These are phyloP conservation scores for Autographa pulchrina DNA, from an alignment of 2,888 invertebrate species.

Conservation along the genomic window DNA sequence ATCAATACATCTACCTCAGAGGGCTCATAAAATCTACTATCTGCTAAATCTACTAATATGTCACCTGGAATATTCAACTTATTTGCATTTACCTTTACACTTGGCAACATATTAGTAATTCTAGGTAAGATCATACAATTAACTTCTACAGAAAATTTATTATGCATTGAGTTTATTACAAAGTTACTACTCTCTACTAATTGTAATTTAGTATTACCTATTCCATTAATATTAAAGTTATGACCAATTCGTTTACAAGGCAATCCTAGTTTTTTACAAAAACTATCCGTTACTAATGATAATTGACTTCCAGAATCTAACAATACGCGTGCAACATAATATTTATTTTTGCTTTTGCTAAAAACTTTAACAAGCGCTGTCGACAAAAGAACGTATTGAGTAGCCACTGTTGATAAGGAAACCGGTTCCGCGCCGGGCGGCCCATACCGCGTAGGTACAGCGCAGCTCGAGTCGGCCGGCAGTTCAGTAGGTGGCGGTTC, in stretches of 20 bases:
- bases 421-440: conserved; percentile 12
- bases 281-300: conserved; percentile 11
- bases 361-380: conserved; percentile 12
- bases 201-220: background rate
- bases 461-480: background rate
- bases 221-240: background rate
- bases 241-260: background rate
- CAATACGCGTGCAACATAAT: conserved; percentile 18
- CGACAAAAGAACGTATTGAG: conserved; percentile 13
- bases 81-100: conserved; percentile 10
- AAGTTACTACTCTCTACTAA: background rate
- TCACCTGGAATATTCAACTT: conserved; percentile 6
- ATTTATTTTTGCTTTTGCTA: conserved; percentile 7
- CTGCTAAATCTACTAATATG: conserved; percentile 6
- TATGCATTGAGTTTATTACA: background rate
- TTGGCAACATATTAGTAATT: background rate
- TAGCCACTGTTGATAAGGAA: conserved; percentile 10
- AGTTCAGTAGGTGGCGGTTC: background rate
- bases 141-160: background rate
- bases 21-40: conserved; percentile 10
- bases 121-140: background rate
- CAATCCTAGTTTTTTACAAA: conserved; percentile 1
- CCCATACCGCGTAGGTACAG: background rate
- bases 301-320: conserved; percentile 21
- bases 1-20: background rate